These are phyloP conservation scores for Porites divaricata DNA, from an alignment of 92 coral and sea anemone species.

Conservation along the genomic window DNA sequence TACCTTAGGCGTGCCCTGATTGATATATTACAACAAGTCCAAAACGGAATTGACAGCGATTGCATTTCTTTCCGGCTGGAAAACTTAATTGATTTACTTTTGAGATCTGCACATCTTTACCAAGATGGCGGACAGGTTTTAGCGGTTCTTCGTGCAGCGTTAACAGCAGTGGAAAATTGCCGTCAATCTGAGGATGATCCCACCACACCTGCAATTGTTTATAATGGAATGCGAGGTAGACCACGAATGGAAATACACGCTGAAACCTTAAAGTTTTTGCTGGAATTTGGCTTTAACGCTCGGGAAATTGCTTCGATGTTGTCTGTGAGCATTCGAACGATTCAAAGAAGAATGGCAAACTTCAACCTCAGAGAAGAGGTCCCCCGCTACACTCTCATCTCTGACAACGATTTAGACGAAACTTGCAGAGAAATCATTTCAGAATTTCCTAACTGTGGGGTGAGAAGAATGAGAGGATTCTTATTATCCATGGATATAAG, in stretches of 20 bases:
- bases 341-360: constrained; percentile 51
- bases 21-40: constrained; percentile 9
- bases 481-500: constrained; percentile 62
- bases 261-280: constrained; percentile 55
- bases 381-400: constrained; percentile 60
- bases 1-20: constrained; percentile 14
- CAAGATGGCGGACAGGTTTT: constrained; percentile 28
- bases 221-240: constrained; percentile 48
- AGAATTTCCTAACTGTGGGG: constrained; percentile 80
- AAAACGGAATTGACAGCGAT: constrained; percentile 18
- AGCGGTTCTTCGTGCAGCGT: constrained; percentile 12
- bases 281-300: constrained; percentile 62
- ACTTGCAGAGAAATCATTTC: constrained; percentile 41
- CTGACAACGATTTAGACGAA: constrained; percentile 62
- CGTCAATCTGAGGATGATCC: background rate
- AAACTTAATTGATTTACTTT: constrained; percentile 17
- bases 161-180: background rate
- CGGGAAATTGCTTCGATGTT: constrained; percentile 62
- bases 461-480: constrained; percentile 75
- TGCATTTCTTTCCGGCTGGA: background rate
- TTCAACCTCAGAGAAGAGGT: constrained; percentile 55
- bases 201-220: constrained; percentile 8
- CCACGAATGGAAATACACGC: constrained; percentile 64
- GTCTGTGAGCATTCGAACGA: constrained; percentile 64
- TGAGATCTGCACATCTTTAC: constrained; percentile 8